Percentiles rank a stretch among this genome's conserved stretches.
Conservation (phyloP, 2,113 vertebrate genomes). For the Coptodon rendalli region DNA sequence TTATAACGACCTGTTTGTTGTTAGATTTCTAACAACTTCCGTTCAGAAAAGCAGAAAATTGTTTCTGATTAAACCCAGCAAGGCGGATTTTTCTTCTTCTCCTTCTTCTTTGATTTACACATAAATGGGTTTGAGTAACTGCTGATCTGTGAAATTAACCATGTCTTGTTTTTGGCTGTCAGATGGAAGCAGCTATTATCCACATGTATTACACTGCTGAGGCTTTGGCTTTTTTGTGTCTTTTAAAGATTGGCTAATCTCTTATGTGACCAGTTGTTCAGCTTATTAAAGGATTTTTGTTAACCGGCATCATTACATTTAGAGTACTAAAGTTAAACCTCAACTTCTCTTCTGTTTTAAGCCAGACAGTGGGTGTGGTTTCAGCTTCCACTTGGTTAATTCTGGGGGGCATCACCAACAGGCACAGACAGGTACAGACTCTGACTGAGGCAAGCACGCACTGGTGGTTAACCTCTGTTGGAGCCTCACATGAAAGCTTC, state of each 20-base stretch:
- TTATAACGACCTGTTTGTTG: not conserved
- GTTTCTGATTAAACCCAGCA: not conserved
- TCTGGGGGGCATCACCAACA: not conserved
- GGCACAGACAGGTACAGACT: not conserved
- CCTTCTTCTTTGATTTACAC: not conserved
- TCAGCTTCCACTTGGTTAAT: not conserved
- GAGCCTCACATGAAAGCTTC: not conserved
- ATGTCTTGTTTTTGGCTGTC: not conserved
- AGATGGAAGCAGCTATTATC: not conserved
- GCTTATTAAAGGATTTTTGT: not conserved
- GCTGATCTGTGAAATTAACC: not conserved
- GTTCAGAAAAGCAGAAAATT: not conserved
- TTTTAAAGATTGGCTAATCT: not conserved
- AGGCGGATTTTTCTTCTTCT: not conserved
- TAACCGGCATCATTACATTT: not conserved
- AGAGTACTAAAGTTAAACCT: not conserved
- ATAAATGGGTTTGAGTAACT: not conserved
- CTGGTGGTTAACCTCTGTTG: not conserved
- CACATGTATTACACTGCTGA: fast-evolving
- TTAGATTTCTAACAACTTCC: not conserved
- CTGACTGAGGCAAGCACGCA: not conserved
- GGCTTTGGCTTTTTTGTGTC: not conserved
- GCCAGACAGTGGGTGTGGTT: not conserved
- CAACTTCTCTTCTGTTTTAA: not conserved
- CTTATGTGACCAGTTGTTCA: not conserved